Percentiles rank a stretch among this genome's conserved stretches.
Conservation (phyloP, 1,140 invertebrate genomes). For the Neodiprion lecontei region DNA sequence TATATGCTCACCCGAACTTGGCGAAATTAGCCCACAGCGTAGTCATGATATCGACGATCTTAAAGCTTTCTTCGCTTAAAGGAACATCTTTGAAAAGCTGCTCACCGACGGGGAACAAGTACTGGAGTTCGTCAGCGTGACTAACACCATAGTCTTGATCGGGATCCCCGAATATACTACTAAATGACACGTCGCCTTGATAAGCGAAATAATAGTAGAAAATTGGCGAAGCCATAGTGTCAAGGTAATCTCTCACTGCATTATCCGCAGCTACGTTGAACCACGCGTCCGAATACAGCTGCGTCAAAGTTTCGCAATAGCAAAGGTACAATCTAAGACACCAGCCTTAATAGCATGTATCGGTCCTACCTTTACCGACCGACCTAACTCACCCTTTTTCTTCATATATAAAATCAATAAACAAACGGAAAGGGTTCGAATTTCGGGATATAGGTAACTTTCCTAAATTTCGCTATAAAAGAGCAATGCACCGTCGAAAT, state of each 20-base stretch:
- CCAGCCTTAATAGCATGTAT: neutral
- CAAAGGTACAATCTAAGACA: neutral
- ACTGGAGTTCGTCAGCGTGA: slow-evolving; percentile 77
- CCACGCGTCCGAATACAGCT: slow-evolving; percentile 76
- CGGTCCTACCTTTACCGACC: neutral
- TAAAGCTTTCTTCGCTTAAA: slow-evolving; percentile 58
- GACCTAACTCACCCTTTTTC: too few species aligned
- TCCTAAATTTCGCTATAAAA: too few species aligned
- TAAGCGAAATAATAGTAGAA: slow-evolving; percentile 75
- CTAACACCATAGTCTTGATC: slow-evolving; percentile 71
- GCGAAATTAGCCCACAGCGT: slow-evolving; percentile 77
- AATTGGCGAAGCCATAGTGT: slow-evolving; percentile 56
- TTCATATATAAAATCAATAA: too few species aligned
- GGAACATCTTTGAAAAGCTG: slow-evolving; percentile 62
- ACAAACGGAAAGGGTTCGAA: too few species aligned
- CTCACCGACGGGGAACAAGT: slow-evolving; percentile 72
- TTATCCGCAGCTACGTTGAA: slow-evolving; percentile 68
- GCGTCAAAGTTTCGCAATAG: slow-evolving; percentile 33
- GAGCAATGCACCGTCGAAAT: too few species aligned
- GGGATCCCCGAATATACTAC: slow-evolving; percentile 70
- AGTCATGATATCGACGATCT: slow-evolving; percentile 64
- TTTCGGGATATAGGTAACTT: too few species aligned
- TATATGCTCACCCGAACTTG: slow-evolving; percentile 64
- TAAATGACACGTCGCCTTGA: slow-evolving; percentile 71
- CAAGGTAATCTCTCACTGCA: slow-evolving; percentile 62